Evolutionary conservation across 2,888 invertebrate genomes (phyloP).

Genomic region (Cataglyphis rosenhaueri): DNA sequence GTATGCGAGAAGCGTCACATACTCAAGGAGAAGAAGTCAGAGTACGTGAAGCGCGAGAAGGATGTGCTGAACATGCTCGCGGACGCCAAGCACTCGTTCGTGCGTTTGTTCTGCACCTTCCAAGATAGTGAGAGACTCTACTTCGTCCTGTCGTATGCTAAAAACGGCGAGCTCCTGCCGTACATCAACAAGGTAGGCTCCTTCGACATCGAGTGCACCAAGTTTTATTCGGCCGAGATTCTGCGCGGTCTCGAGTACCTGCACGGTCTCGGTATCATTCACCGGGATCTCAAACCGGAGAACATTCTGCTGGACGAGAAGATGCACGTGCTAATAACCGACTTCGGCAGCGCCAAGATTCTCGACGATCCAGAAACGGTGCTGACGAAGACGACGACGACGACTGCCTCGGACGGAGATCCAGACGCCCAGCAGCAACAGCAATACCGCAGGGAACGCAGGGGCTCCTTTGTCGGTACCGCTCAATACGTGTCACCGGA

Average conservation of each 20-base stretch:
- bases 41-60: slow-evolving; percentile 97
- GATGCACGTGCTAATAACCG: slow-evolving; percentile 98
- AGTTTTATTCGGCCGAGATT: slow-evolving; percentile 98
- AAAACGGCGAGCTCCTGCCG: slow-evolving; percentile 96
- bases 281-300: slow-evolving; percentile 99
- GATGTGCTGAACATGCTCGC: slow-evolving; percentile 96
- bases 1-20: slow-evolving; percentile 98
- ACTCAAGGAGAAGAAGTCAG: slow-evolving; percentile 96
- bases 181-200: slow-evolving; percentile 96
- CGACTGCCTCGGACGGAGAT: slow-evolving; percentile 51
- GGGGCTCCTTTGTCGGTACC: slow-evolving; percentile 98
- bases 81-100: slow-evolving; percentile 94
- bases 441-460: slow-evolving; percentile 86
- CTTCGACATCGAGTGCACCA: slow-evolving; percentile 95
- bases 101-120: slow-evolving; percentile 97
- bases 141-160: slow-evolving; percentile 98
- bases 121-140: slow-evolving; percentile 97
- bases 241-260: slow-evolving; percentile 96
- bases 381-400: slow-evolving; percentile 51
- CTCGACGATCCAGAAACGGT: slow-evolving; percentile 84
- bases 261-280: slow-evolving; percentile 95
- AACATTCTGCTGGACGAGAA: slow-evolving; percentile 98
- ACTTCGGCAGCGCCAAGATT: slow-evolving; percentile 98
- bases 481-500: slow-evolving; percentile 99
- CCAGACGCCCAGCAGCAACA: slow-evolving; percentile 71